A percentile compares a stretch with the other conserved stretches of the same genome.
Evolutionary conservation across 1,140 invertebrate species (phyloP).

Genomic region (Centruroides sculpturatus): DNA sequence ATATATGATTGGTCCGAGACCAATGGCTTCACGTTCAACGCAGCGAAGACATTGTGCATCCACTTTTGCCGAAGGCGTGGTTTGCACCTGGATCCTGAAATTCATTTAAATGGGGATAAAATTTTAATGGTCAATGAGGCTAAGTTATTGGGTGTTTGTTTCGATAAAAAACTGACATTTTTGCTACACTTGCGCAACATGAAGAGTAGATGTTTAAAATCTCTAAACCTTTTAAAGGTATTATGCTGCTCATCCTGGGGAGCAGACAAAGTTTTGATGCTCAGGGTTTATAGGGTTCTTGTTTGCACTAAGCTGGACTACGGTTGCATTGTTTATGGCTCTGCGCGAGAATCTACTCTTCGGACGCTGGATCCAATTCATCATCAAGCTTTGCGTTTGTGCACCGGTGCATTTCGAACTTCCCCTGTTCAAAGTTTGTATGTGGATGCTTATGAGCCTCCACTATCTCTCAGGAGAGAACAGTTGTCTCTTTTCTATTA

Average conservation of each 20-base stretch:
- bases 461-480: too few species aligned
- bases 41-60: neutral
- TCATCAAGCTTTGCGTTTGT: neutral
- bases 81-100: too few species aligned
- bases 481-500: too few species aligned
- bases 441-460: too few species aligned
- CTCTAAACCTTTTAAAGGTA: neutral
- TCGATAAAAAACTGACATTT: neutral
- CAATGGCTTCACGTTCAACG: neutral
- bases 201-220: neutral
- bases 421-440: too few species aligned
- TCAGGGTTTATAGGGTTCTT: neutral
- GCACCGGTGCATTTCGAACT: too few species aligned
- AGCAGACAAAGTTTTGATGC: neutral
- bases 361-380: neutral
- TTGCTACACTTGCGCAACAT: neutral
- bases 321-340: conserved; percentile 4
- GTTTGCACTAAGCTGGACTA: conserved; percentile 10
- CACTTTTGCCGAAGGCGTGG: neutral
- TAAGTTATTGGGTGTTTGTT: neutral
- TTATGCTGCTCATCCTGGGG: neutral
- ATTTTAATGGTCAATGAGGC: too few species aligned
- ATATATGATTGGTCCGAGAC: neutral
- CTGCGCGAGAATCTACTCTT: neutral
- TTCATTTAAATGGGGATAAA: too few species aligned